Percentiles rank a stretch among this genome's conserved stretches.
phyloP scores from a whole-genome alignment of 2,113 vertebrate genomes.

The Drymodes brunneopygia region DNA sequence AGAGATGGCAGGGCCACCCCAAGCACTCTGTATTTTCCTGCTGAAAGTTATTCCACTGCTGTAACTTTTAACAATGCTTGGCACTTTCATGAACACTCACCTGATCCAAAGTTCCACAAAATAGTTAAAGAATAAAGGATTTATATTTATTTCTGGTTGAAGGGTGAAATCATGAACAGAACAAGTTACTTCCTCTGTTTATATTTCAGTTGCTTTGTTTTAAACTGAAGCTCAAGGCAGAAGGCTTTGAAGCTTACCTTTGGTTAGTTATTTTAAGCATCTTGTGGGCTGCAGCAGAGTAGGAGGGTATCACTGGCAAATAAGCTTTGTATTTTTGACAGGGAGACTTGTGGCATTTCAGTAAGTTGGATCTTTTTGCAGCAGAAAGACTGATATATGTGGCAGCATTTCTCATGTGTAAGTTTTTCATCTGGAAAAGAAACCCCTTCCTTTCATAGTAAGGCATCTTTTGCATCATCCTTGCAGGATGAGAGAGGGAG shows the following conservation, averaged over 20 bases:
- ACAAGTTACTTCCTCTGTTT: constrained; percentile 60
- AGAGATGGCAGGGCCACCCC: neutral
- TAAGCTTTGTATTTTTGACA: constrained; percentile 52
- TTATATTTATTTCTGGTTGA: constrained; percentile 54
- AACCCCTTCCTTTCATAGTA: neutral
- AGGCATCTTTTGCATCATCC: neutral
- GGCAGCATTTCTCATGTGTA: neutral
- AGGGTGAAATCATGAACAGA: constrained; percentile 41
- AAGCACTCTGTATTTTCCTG: neutral
- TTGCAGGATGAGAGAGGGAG: neutral
- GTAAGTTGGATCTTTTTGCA: neutral
- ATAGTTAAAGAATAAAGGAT: constrained; percentile 14
- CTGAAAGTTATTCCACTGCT: neutral
- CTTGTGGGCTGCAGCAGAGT: constrained; percentile 39
- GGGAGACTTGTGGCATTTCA: constrained; percentile 14
- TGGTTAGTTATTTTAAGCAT: constrained; percentile 51
- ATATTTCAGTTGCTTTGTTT: constrained; percentile 59
- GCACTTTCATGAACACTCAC: neutral
- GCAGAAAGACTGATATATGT: neutral
- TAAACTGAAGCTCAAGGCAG: constrained; percentile 41
- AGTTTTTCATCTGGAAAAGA: constrained; percentile 13
- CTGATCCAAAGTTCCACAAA: neutral
- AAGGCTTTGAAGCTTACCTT: constrained; percentile 55
- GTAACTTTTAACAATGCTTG: neutral
- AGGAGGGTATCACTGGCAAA: constrained; percentile 52